These are phyloP conservation scores for Pangasius djambal DNA, from an alignment of 2,797 vertebrate genomes.

Conservation along the genomic window DNA sequence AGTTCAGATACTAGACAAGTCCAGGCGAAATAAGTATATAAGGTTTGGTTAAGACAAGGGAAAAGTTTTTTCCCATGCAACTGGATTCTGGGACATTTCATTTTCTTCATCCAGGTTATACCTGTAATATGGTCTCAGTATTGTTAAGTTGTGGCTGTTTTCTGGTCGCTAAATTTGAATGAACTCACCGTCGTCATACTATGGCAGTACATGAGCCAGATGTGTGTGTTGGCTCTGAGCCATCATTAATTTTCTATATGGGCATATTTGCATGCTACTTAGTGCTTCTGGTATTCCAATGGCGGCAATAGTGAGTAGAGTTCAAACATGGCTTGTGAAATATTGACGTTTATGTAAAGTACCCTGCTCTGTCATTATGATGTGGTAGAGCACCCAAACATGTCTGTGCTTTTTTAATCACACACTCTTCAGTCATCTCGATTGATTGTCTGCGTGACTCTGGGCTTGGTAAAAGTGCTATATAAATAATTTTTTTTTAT, in stretches of 20 bases:
- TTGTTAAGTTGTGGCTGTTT: slow-evolving; percentile 3
- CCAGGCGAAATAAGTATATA: neutral
- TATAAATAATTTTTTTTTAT: neutral
- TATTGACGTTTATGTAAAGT: slow-evolving; percentile 10
- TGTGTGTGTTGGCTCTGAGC: slow-evolving; percentile 8
- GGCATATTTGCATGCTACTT: neutral
- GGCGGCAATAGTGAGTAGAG: neutral
- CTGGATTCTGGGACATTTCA: neutral
- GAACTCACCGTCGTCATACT: neutral
- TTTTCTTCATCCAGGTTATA: neutral
- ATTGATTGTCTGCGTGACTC: neutral
- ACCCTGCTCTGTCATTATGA: neutral
- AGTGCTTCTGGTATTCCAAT: neutral
- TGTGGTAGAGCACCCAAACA: neutral
- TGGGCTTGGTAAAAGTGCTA: neutral
- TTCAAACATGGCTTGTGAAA: neutral
- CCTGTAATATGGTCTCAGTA: neutral
- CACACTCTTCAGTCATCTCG: neutral
- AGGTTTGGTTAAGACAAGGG: neutral
- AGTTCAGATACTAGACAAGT: neutral
- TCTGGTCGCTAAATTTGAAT: slow-evolving; percentile 5
- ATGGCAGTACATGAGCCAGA: neutral
- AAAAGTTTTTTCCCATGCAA: neutral
- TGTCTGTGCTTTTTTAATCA: neutral
- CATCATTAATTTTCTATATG: slow-evolving; percentile 18